Base-by-base conservation (phyloP, 1,140 invertebrate species). In the Heliconius hewitsoni region DNA sequence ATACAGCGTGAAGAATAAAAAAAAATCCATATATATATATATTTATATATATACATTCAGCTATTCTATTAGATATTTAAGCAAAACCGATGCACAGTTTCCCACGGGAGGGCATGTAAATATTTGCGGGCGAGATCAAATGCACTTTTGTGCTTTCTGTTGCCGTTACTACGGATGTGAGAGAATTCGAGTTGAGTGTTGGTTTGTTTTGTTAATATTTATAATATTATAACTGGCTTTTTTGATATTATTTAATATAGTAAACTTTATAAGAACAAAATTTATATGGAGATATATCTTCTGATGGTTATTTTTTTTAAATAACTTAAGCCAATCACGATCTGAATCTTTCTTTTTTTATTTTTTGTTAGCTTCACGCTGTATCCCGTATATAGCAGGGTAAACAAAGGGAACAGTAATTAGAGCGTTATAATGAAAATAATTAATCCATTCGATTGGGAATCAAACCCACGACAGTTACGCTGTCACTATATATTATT, bases 121-220 rank as follows among this genome's bases (percentile, higher is more conserved):
- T 92, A 88, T 92, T 91, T 87, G 86, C 83, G 50, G 77, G 77
- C 82, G 83, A 79, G 85, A 90, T 90, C 85, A 85, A 87, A 87
- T 87, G 88, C 88, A 84, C 84, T 87, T 85, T 87, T 87, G 83
- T 85, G 83, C 84, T 86, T 86, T 76, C 72, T 70, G 18, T 57
- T 27, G 79, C 71, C 78, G 46, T 81, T 84, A 84, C 81, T 76
- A 82, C 11, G 27, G 5, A 66, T 66, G 27, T 66, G 11, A 66
- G 11, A 66, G 13, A 1, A 5, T 30, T 30, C 60, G 60, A 66
- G 1, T 71, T 71, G 42, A 4, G 1, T 46, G 13, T 16, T 46
- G 0, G 11, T 16, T 52, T 19, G 0, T 52, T 52, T 52, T 52
- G 18, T 52, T 52, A 5, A n/a, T 71, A 34, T 71, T n/a, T 39